These are phyloP conservation scores for Vipera latastei DNA, from an alignment of 2,797 vertebrate species.

Conservation along the genomic window DNA sequence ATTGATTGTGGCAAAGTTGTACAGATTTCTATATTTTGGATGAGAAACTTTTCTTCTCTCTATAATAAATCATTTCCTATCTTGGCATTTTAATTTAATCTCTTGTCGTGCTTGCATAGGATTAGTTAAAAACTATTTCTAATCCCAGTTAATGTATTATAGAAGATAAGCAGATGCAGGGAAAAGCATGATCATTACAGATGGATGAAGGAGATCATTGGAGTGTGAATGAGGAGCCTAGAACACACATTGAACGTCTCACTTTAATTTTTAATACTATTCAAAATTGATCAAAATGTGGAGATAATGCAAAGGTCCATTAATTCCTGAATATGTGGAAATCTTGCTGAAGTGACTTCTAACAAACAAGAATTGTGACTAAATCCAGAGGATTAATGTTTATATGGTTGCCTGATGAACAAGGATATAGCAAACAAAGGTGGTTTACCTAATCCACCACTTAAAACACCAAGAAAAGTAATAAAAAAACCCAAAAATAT, in stretches of 20 bases:
- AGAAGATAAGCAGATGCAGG: slow-evolving; percentile 53
- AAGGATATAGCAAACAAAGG: slow-evolving; percentile 65
- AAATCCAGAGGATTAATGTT: slow-evolving; percentile 70
- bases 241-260: slow-evolving; percentile 50
- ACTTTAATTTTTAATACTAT: slow-evolving; percentile 50
- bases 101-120: slow-evolving; percentile 79
- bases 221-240: slow-evolving; percentile 54
- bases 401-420: slow-evolving; percentile 69
- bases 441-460: slow-evolving; percentile 59
- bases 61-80: slow-evolving; percentile 99
- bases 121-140: slow-evolving; percentile 63
- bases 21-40: slow-evolving; percentile 99
- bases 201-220: slow-evolving; percentile 59
- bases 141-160: slow-evolving; percentile 56
- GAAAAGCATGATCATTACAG: slow-evolving; percentile 51
- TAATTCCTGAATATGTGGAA: slow-evolving; percentile 68
- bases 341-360: slow-evolving; percentile 67
- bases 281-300: slow-evolving; percentile 55
- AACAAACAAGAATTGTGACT: slow-evolving; percentile 65
- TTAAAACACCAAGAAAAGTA: slow-evolving; percentile 57
- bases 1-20: slow-evolving; percentile 99
- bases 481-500: neutral
- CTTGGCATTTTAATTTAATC: slow-evolving; percentile 93
- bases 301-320: slow-evolving; percentile 64
- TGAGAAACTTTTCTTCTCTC: slow-evolving; percentile 98